phyloP scores from a whole-genome alignment of 2,888 invertebrate genomes.

The Meganola albula region DNA sequence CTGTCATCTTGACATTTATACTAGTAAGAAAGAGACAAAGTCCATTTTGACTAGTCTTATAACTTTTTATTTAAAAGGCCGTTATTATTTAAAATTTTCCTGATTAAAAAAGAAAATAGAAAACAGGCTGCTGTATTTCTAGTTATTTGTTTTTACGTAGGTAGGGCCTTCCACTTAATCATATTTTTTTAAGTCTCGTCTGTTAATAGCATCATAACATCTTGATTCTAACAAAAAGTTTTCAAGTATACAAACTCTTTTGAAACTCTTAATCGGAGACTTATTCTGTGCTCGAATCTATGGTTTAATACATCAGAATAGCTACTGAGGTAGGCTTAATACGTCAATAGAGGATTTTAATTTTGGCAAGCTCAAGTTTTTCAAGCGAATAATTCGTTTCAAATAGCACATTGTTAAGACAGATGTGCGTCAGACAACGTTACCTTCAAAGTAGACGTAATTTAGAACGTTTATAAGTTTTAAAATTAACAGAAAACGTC shows the following conservation, averaged over 20 bases:
- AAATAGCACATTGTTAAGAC: conserved; percentile 40
- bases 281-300: conserved; percentile 33
- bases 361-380: conserved; percentile 32
- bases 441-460: no score
- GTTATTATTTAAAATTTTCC: no score
- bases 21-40: no score
- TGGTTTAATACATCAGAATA: conserved; percentile 5
- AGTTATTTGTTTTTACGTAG: no score
- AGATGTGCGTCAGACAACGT: conserved; percentile 36
- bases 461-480: no score
- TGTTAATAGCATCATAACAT: conserved; percentile 29
- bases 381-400: conserved; percentile 62
- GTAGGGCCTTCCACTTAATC: no score
- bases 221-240: conserved; percentile 20
- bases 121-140: no score
- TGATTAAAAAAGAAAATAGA: no score
- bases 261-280: conserved; percentile 35
- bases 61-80: no score
- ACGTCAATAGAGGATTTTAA: conserved; percentile 26
- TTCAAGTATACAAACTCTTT: conserved; percentile 36
- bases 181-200: conserved; percentile 1
- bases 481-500: no score
- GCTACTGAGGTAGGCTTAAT: conserved; percentile 26
- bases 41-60: no score
- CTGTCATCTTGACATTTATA: no score